These are phyloP conservation scores for Hiodon tergisus DNA, from an alignment of 2,113 vertebrate species.

Conservation along the genomic window DNA sequence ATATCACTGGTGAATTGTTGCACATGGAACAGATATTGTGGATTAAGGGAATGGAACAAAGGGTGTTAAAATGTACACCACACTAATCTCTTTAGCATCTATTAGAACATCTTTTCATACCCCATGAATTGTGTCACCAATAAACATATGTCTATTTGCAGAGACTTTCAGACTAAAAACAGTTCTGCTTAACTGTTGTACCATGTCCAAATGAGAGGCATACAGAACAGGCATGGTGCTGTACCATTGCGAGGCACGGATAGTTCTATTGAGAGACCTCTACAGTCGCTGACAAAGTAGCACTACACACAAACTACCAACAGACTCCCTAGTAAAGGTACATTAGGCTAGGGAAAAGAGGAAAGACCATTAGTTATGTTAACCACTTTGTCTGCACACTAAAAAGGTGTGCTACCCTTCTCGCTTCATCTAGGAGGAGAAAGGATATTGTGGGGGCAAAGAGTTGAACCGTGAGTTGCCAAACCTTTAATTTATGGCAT, in stretches of 20 bases:
- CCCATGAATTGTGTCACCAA: conserved; percentile 16
- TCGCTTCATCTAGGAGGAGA: background rate
- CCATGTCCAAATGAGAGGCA: background rate
- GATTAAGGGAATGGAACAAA: conserved; percentile 51
- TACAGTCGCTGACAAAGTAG: too few relatives aligned
- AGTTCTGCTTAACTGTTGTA: too few relatives aligned
- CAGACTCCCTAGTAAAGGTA: background rate
- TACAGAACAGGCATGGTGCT: background rate
- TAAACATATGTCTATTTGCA: too few relatives aligned
- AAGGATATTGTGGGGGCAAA: background rate
- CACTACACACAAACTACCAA: too few relatives aligned
- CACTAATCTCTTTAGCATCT: conserved; percentile 44
- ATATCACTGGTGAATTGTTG: conserved; percentile 44
- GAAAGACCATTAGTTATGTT: background rate
- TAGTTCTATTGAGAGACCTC: too few relatives aligned
- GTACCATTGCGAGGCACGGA: background rate
- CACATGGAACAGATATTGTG: conserved; percentile 16
- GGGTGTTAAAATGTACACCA: conserved; percentile 44
- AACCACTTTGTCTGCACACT: background rate
- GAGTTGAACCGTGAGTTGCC: conserved; percentile 21
- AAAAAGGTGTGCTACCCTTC: background rate
- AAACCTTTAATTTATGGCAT: conserved; percentile 21
- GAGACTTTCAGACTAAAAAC: too few relatives aligned
- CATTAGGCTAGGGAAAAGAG: background rate
- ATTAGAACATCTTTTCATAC: conserved; percentile 51